Percentiles rank a stretch among this genome's conserved stretches.
Conservation (phyloP, 2,113 vertebrate species). For the Ailuropoda melanoleuca region DNA sequence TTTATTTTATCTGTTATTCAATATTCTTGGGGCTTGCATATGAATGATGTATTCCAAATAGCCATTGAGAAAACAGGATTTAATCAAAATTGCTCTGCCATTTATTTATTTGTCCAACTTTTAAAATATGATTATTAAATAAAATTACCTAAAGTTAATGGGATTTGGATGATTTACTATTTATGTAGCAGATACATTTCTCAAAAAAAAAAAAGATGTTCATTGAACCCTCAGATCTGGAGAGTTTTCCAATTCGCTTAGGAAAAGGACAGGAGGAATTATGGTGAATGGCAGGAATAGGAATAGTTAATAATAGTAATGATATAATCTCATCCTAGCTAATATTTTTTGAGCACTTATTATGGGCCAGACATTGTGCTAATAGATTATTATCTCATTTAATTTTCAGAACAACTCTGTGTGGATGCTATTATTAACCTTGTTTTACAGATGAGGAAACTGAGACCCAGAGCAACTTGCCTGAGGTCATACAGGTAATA, state of each 20-base stretch:
- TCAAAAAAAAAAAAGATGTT: slow-evolving; percentile 36
- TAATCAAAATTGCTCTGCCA: slow-evolving; percentile 69
- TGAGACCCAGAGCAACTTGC: slow-evolving; percentile 34
- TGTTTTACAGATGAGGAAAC: slow-evolving; percentile 54
- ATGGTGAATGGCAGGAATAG: not conserved
- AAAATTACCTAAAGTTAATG: slow-evolving; percentile 75
- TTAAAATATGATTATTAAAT: slow-evolving; percentile 78
- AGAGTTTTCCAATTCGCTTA: slow-evolving; percentile 29
- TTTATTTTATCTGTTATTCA: slow-evolving; percentile 80
- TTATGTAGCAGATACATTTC: slow-evolving; percentile 66
- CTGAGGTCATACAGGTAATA: not conserved
- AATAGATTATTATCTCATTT: slow-evolving; percentile 11
- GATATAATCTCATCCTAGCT: slow-evolving; percentile 9
- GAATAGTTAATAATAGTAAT: not conserved
- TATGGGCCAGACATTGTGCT: not conserved
- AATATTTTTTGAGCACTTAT: slow-evolving; percentile 10
- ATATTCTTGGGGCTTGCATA: slow-evolving; percentile 69
- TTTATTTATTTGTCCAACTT: slow-evolving; percentile 74
- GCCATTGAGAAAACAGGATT: slow-evolving; percentile 75
- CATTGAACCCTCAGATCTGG: slow-evolving; percentile 23
- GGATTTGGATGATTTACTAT: slow-evolving; percentile 75
- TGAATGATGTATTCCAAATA: slow-evolving; percentile 69
- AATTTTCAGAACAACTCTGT: slow-evolving; percentile 24
- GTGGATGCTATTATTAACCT: slow-evolving; percentile 4
- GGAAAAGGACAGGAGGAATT: slow-evolving; percentile 27